Evolutionary conservation across 1,140 invertebrate species (phyloP).

Genomic region (Philaenus spumarius): DNA sequence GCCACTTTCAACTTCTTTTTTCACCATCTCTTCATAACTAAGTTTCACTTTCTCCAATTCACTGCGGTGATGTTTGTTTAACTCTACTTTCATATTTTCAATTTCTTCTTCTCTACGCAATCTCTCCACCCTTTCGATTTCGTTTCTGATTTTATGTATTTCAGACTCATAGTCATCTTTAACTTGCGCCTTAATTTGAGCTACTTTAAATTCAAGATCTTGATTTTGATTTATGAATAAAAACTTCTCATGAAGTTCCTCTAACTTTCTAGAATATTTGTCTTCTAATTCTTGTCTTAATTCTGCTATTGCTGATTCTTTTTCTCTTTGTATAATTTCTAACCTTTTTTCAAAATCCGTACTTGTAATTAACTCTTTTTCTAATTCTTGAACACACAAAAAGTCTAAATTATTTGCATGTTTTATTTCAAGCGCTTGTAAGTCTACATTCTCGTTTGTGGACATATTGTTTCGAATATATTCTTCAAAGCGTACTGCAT

Average conservation of each 20-base stretch:
- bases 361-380: no score
- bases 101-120: conserved; percentile 7
- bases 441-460: no score
- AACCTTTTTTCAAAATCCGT: background rate
- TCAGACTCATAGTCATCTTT: conserved; percentile 10
- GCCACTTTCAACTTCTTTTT: background rate
- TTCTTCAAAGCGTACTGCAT: background rate
- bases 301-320: background rate
- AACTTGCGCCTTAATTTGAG: conserved; percentile 9
- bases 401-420: conserved; percentile 9
- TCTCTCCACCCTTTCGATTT: background rate
- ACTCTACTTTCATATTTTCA: conserved; percentile 2
- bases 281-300: background rate
- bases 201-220: conserved; percentile 9
- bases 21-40: conserved; percentile 13
- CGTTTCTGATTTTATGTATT: conserved; percentile 16
- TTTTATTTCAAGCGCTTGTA: conserved; percentile 14
- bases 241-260: background rate
- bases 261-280: conserved; percentile 3
- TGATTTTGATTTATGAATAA: background rate
- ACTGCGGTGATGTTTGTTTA: conserved; percentile 4
- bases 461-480: background rate
- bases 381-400: no score
- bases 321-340: conserved; percentile 7
- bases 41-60: conserved; percentile 12